Percentiles rank a stretch among this genome's conserved stretches.
These are phyloP conservation scores for Chondrilla cf. caribensis DNA, from an alignment of 37 sponge, comb jelly and placozoan species.

Conservation along the genomic window DNA sequence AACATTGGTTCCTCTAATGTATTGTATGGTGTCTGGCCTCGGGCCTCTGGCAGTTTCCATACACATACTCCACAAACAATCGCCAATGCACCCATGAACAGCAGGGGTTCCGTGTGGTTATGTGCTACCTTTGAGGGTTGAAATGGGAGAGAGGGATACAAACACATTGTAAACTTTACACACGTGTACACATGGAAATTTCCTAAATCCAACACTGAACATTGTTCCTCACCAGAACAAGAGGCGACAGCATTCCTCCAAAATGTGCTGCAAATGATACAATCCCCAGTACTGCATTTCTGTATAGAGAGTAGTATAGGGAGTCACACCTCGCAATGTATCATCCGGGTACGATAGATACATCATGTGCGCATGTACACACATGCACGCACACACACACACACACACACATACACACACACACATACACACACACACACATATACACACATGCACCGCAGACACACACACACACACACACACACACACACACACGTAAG, in stretches of 20 bases:
- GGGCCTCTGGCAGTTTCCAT: not conserved
- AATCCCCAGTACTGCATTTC: not conserved
- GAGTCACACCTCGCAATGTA: no score
- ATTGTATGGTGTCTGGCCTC: not conserved
- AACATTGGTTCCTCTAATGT: constrained; percentile 13
- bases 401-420: constrained; percentile 25
- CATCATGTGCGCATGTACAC: not conserved
- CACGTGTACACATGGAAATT: no score
- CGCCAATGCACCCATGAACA: not conserved
- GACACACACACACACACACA: constrained; percentile 31
- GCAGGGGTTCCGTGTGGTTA: not conserved
- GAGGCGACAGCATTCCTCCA: constrained; percentile 2
- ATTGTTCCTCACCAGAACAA: constrained; percentile 6
- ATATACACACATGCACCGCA: constrained; percentile 12
- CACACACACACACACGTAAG: constrained; percentile 14
- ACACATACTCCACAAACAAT: not conserved
- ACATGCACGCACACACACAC: constrained; percentile 16
- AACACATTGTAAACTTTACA: no score
- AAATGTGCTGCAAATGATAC: not conserved
- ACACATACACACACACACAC: constrained; percentile 23
- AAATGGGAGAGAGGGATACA: no score
- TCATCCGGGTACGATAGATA: no score
- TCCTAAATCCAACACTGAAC: no score
- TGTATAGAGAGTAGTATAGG: not conserved
- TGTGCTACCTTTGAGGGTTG: not conserved